A percentile compares a stretch with the other conserved stretches of the same genome.
These are phyloP conservation scores for Oryctes rhinoceros DNA, from an alignment of 1,140 invertebrate species.

Conservation along the genomic window DNA sequence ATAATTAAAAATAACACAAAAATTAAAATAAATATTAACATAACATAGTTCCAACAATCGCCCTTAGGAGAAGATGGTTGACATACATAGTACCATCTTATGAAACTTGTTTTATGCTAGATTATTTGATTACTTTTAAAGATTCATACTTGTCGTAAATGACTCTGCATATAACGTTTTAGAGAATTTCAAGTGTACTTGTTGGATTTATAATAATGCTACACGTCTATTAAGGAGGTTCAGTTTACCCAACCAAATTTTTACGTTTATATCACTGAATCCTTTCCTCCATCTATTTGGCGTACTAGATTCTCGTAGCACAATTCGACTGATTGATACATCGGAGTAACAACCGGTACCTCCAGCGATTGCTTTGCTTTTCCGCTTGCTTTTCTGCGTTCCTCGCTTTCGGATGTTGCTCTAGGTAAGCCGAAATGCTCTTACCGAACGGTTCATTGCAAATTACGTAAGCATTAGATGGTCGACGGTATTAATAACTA, in stretches of 20 bases:
- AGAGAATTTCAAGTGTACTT: no score
- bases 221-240: no score
- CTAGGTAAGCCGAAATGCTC: neutral
- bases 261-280: neutral
- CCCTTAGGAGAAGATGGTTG: no score
- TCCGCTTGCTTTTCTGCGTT: neutral
- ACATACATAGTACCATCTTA: no score
- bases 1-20: no score
- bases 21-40: no score
- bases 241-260: neutral
- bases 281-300: neutral
- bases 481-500: neutral
- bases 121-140: no score
- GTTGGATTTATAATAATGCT: no score
- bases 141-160: no score
- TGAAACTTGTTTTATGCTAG: no score
- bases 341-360: neutral
- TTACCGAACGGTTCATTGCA: constrained; percentile 12
- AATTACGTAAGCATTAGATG: neutral
- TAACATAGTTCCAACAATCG: no score
- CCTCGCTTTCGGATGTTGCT: neutral
- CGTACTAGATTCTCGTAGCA: neutral
- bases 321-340: neutral
- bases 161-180: no score
- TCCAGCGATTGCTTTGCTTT: neutral